Evolutionary conservation across 1,140 invertebrate genomes (phyloP), one percentile per base, ranked within the genome.

Genomic region (Drosophila takahashii): DNA sequence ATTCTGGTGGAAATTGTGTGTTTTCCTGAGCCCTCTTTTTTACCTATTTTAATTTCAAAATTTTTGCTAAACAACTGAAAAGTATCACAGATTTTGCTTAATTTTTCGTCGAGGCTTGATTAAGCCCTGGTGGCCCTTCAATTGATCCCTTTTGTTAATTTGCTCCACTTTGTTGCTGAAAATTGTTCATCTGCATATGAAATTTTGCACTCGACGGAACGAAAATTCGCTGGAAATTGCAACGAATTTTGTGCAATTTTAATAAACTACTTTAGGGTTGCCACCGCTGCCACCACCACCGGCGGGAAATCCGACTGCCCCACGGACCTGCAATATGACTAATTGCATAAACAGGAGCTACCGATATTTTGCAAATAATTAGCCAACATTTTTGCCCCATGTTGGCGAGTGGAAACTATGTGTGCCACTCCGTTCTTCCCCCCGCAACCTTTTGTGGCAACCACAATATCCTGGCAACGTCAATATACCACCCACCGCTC

Each of bases 321-420:
- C 16, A 11, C 9, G 10, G 18, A n/a, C 52, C 57, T 1, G 26
- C 34, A 73, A 67, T 65, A 64, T 50, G 73, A 62, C 74, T 85
- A 86, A 86, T 78, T 64, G 58, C 71, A 64, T 59, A 78, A 87
- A 81, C 83, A 70, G 79, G 47, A 72, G 64, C 58, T 47, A 60
- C 83, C 75, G 87, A 87, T 87, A 83, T 86, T 86, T 86, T 83
- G 74, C 72, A 79, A 87, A 86, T 86, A 86, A 86, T 86, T 87
- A 86, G 83, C 54, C 67, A 79, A 83, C 45, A 87, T 83, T 76
- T 86, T 76, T 50, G 60, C 57, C 34, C 52, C 57, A 58, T 29
- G 44, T 22, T 62, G 70, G 34, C 44, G 44, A 26, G 70, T 60
- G 26, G 69, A 39, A 58, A 72, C 29, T 18, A 34, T 45, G 29